These are phyloP conservation scores for Xylota segnis DNA, from an alignment of 2,888 invertebrate genomes.

Conservation along the genomic window DNA sequence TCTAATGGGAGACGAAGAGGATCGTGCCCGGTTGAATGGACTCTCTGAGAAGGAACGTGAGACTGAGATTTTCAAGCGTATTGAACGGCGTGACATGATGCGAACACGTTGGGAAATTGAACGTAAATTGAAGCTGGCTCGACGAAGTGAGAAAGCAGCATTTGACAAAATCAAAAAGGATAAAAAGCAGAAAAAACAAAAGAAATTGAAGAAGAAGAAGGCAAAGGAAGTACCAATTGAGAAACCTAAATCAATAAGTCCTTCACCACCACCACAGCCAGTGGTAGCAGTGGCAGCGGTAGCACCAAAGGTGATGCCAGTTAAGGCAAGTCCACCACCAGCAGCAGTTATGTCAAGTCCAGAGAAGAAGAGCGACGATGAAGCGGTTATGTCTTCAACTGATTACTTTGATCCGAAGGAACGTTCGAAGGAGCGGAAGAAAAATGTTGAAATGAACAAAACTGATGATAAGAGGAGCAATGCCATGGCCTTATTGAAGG, in stretches of 20 bases:
- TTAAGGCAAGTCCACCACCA: conserved; percentile 78
- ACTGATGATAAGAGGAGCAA: conserved; percentile 94
- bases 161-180: conserved; percentile 84
- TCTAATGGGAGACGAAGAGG: conserved; percentile 98
- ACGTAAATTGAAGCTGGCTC: conserved; percentile 94
- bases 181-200: conserved; percentile 86
- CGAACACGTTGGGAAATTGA: conserved; percentile 98
- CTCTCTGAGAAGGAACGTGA: conserved; percentile 99
- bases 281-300: conserved; percentile 44
- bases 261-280: conserved; percentile 59
- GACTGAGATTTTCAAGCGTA: conserved; percentile 98
- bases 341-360: conserved; percentile 74
- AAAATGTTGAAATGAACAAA: conserved; percentile 94
- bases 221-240: conserved; percentile 59
- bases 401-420: conserved; percentile 89
- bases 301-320: conserved; percentile 53
- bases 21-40: conserved; percentile 93
- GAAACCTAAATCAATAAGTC: conserved; percentile 49
- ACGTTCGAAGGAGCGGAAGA: conserved; percentile 92
- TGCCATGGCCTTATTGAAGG: conserved; percentile 96
- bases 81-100: conserved; percentile 96
- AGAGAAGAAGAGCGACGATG: conserved; percentile 78
- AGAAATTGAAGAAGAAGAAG: conserved; percentile 79
- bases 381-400: conserved; percentile 74
- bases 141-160: conserved; percentile 89